Evolutionary conservation across 2,113 vertebrate genomes (phyloP).

Genomic region (Ophthalmolycus amberensis): DNA sequence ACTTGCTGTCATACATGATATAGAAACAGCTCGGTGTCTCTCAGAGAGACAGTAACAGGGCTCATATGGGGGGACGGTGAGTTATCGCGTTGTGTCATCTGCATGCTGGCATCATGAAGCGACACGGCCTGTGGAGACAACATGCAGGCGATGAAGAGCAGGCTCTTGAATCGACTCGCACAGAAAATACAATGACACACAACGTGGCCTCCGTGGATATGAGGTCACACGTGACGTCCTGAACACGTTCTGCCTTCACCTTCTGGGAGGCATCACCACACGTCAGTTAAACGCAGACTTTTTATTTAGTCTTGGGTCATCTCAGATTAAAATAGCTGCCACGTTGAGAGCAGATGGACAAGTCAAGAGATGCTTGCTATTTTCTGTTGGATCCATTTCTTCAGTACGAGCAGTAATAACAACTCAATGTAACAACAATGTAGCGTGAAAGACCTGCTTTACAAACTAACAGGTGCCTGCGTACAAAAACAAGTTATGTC

Average conservation of each 20-base stretch:
- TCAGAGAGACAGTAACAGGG: conserved; percentile 27
- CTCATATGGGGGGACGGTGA: conserved; percentile 34
- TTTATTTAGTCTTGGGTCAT: not conserved
- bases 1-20: conserved; percentile 63
- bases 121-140: conserved; percentile 8
- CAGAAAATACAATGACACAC: not conserved
- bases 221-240: not conserved
- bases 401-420: not conserved
- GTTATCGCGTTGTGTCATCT: conserved; percentile 31
- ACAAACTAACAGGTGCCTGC: not conserved
- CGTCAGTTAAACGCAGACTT: too few species aligned
- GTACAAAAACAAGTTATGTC: not conserved
- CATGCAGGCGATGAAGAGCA: not conserved
- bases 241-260: not conserved
- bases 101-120: conserved; percentile 21
- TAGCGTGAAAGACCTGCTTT: too few species aligned
- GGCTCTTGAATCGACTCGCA: not conserved
- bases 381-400: not conserved
- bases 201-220: not conserved
- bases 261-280: not conserved
- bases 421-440: too few species aligned
- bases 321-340: not conserved
- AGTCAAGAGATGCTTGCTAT: too few species aligned
- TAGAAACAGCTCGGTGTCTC: conserved; percentile 16
- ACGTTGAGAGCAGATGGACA: not conserved